Base-by-base conservation (phyloP, 1,140 invertebrate species). In the Hyles euphorbiae region DNA sequence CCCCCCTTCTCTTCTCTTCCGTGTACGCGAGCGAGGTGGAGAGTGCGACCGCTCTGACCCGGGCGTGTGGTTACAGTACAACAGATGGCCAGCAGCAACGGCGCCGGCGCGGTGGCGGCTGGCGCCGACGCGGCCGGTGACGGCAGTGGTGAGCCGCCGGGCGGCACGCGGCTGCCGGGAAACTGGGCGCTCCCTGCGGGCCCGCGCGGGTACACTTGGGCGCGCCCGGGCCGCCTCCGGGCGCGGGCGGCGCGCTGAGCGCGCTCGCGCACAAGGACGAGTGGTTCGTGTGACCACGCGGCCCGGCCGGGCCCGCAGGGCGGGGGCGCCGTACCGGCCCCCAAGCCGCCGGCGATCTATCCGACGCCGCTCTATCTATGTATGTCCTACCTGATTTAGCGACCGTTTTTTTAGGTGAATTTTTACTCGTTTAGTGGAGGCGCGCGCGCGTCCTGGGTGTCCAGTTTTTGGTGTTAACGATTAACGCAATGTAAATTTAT, bases 101-200 rank as follows among this genome's bases (percentile, higher is more conserved):
- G 93, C 92, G 83, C 92, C 92, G 89, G 90, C 89, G 76, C 40
- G 8, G 43, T 10, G 11, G 88, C 85, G 83, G 73, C 87, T 85
- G 84, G 84, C 73, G 90, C 84, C 72, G 76, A 85, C 72, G 72
- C 84, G 77, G 78, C 85, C 78, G 69, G 72, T 81, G 75, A 68
- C 78, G 74, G 70, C 81, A 76, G 87, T 68, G 75, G 87, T 78
- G 73, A 77, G 83, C 66, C 89, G 76, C 90, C 91, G 68, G 88
- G 89, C 67, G 91, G 90, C 74, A 90, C 91, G 76, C 89, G 81
- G 87, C 90, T 92, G 90, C 94, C 94, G 95, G 95, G 95, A 96
- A 96, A 97, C 95, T 96, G 94, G 95, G 93, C 92, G 93, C 94
- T 93, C 95, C 95, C 95, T 96, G 95, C 93, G 95, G 95, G 94